Conservation (phyloP, 2,113 vertebrate species). For the Daboia siamensis region DNA sequence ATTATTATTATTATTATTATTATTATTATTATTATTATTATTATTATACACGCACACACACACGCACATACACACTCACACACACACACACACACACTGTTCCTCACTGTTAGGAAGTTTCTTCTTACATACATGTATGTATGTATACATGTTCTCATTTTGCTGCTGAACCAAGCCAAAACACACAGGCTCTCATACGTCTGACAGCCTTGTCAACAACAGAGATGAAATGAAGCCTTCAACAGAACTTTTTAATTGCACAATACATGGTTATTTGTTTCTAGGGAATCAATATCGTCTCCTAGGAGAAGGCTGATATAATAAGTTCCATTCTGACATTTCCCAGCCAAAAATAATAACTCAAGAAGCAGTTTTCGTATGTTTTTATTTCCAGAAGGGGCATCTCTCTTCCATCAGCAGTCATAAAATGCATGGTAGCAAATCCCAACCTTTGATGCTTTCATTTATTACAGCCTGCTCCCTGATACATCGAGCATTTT, state of each 20-base stretch:
- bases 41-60: no score
- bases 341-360: background rate
- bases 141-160: background rate
- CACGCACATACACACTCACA: no score
- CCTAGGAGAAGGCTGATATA: constrained; percentile 11
- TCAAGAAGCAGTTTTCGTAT: background rate
- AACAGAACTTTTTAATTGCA: constrained; percentile 51
- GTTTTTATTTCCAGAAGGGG: background rate
- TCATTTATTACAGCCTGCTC: background rate
- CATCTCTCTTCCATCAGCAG: background rate
- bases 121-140: no score
- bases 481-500: background rate
- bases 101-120: no score
- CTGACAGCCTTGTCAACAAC: background rate
- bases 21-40: no score
- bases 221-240: constrained; percentile 6
- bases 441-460: background rate
- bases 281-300: constrained; percentile 47
- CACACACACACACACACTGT: no score
- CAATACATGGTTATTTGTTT: constrained; percentile 45
- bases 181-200: background rate
- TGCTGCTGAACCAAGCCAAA: background rate
- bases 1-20: no score
- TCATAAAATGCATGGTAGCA: background rate
- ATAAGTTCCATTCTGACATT: constrained; percentile 15